A percentile compares a stretch with the other conserved stretches of the same genome.
Conservation (phyloP, 35 echinoderm and acorn worm species). For the Patiria miniata region DNA sequence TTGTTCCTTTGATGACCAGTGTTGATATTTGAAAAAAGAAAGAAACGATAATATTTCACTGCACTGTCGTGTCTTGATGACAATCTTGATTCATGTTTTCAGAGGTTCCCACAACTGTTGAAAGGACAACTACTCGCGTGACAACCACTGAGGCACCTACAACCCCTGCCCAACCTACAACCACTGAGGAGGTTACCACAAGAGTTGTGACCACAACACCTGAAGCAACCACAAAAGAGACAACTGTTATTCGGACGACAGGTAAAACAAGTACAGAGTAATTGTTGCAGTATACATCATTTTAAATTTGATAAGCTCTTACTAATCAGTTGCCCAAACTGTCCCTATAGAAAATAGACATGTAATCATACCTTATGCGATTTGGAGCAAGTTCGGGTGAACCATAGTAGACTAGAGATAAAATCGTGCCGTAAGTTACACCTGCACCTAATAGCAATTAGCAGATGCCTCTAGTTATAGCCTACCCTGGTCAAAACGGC, state of each 20-base stretch:
- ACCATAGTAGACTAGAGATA: too few relatives aligned
- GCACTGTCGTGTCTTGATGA: too few relatives aligned
- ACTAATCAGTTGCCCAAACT: too few relatives aligned
- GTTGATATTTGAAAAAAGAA: not conserved
- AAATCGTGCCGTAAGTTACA: too few relatives aligned
- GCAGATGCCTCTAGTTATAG: too few relatives aligned
- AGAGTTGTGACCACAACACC: not conserved
- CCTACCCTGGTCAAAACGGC: too few relatives aligned
- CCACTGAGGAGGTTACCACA: not conserved
- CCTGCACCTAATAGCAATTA: too few relatives aligned
- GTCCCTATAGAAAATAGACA: too few relatives aligned
- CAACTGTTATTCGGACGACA: not conserved
- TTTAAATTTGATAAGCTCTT: too few relatives aligned
- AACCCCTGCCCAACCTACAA: not conserved
- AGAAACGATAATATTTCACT: not conserved
- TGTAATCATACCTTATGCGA: too few relatives aligned
- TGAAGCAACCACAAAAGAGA: conserved; percentile 15
- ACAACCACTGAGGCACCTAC: conserved; percentile 20
- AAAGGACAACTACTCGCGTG: not conserved
- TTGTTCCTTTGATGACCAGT: not conserved
- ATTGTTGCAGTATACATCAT: not conserved
- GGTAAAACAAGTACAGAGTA: not conserved
- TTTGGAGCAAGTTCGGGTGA: too few relatives aligned
- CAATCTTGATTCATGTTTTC: not conserved
- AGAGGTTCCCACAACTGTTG: not conserved